Percentiles rank a stretch among this genome's conserved stretches.
phyloP scores from a whole-genome alignment of 2,113 vertebrate species.

The Helogale parvula region DNA sequence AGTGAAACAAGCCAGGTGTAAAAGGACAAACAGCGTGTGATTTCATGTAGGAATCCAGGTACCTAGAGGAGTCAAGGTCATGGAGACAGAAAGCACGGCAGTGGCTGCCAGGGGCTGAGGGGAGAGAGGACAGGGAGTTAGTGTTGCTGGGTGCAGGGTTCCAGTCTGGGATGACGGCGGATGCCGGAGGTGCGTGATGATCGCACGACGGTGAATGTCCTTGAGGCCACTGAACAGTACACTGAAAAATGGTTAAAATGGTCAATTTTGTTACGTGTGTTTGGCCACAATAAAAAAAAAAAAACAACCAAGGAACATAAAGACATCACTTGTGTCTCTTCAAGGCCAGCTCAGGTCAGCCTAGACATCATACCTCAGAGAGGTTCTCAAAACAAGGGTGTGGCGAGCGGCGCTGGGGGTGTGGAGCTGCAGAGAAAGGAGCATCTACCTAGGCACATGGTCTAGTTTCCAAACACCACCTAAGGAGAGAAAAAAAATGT shows the following conservation, averaged over 20 bases:
- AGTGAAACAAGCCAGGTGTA: neutral
- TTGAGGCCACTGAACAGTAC: neutral
- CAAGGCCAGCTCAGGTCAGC: slow-evolving; percentile 17
- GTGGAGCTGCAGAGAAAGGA: slow-evolving; percentile 19
- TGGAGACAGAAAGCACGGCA: neutral
- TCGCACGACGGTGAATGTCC: neutral
- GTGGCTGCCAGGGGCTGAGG: rapidly evolving
- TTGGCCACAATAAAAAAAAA: neutral
- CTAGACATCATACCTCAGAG: slow-evolving; percentile 49
- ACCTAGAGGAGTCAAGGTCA: neutral
- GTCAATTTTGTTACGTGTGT: neutral
- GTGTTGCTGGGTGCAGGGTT: neutral
- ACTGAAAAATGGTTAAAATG: neutral
- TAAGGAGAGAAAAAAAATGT: slow-evolving; percentile 54
- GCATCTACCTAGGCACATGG: slow-evolving; percentile 59
- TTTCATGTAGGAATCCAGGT: neutral
- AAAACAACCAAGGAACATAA: neutral
- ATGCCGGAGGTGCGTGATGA: neutral
- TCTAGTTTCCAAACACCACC: slow-evolving; percentile 72
- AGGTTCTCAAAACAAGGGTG: slow-evolving; percentile 60
- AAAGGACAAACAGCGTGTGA: neutral
- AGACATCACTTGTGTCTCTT: neutral
- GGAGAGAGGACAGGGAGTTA: neutral
- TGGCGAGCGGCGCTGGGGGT: neutral
- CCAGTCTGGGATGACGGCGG: neutral